Evolutionary conservation across 1,140 invertebrate species (phyloP).

Genomic region (Drosophila cardini): DNA sequence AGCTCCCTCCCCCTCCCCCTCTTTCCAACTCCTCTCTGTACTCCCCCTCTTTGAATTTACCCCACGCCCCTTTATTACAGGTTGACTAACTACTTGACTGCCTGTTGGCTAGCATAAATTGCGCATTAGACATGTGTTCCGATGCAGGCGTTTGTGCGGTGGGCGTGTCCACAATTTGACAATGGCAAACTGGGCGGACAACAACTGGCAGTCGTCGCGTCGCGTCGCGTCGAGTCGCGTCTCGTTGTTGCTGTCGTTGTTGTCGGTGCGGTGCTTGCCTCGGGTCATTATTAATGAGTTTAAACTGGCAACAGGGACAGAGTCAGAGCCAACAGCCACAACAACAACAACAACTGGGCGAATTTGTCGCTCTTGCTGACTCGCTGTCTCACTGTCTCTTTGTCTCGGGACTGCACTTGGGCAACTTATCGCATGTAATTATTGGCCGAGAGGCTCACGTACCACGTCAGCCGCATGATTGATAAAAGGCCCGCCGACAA

Average conservation of each 20-base stretch:
- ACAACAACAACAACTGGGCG: conserved; percentile 3
- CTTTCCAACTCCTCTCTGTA: too few relatives aligned
- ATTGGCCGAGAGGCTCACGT: conserved; percentile 75
- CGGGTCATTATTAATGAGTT: conserved; percentile 80
- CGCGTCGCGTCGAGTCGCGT: conserved; percentile 26
- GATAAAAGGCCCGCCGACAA: conserved; percentile 78
- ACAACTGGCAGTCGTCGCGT: conserved; percentile 32
- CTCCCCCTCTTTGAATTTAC: background rate
- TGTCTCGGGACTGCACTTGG: conserved; percentile 32
- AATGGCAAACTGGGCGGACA: conserved; percentile 61
- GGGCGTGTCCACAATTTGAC: conserved; percentile 74
- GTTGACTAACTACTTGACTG: conserved; percentile 11
- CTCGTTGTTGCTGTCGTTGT: conserved; percentile 21
- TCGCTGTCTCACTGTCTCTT: too few relatives aligned
- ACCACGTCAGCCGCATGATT: conserved; percentile 69
- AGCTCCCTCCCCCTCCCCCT: background rate
- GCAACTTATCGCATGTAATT: conserved; percentile 81
- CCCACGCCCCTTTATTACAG: background rate
- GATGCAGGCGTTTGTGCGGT: conserved; percentile 46
- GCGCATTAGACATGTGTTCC: conserved; percentile 69
- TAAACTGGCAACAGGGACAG: conserved; percentile 61
- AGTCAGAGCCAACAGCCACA: conserved; percentile 18
- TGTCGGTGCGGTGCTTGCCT: conserved; percentile 31
- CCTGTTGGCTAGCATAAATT: conserved; percentile 62
- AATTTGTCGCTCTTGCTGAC: conserved; percentile 42